Evolutionary conservation across 2,797 vertebrate species (phyloP), one percentile per base, ranked within the genome.

Genomic region (Heliangelus exortis): DNA sequence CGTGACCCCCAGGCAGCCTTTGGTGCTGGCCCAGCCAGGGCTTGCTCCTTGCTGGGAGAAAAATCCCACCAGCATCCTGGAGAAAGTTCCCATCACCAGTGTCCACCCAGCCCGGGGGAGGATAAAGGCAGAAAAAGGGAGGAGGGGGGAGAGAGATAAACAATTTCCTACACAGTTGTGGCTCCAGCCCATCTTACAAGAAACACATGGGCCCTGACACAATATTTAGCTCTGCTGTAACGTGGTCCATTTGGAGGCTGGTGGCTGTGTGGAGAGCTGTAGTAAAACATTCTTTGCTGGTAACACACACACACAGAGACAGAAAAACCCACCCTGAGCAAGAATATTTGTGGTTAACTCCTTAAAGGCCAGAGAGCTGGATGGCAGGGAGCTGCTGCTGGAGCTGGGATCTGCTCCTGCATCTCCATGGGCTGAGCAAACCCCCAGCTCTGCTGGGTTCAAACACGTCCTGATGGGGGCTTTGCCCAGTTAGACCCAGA

Each of bases 221-320:
- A 96, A 92, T 93, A 96, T 96, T 96, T 96, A 96, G 96, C 82
- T 97, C 95, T 94, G 84, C 95, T 95, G 91, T 95, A 95, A 97
- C 97, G 91, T 97, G 97, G 97, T 97, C 97, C 97, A 97, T 93
- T 98, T 96, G 97, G 97, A 97, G 97, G 97, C 89, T 96, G 97
- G 96, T 97, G 97, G 94, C 89, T 97, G 97, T 66, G 97, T 97
- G 97, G 97, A 97, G 97, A 97, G 91, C 85, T 85, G 84, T 94
- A 96, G 95, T 97, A 95, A 97, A 97, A 96, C 97, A 97, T 97
- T 97, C 96, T 89, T 96, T 53, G 17, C 95, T 95, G 85, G 84
- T 95, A 95, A 95, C 88, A 95, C 87, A 10, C 34, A 36, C 34
- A 90, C 62, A 83, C 15, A 91, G 0, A 62, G 84, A 67, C 36